Base-by-base conservation (phyloP, 2,888 invertebrate genomes). In the Nomada ferruginata region DNA sequence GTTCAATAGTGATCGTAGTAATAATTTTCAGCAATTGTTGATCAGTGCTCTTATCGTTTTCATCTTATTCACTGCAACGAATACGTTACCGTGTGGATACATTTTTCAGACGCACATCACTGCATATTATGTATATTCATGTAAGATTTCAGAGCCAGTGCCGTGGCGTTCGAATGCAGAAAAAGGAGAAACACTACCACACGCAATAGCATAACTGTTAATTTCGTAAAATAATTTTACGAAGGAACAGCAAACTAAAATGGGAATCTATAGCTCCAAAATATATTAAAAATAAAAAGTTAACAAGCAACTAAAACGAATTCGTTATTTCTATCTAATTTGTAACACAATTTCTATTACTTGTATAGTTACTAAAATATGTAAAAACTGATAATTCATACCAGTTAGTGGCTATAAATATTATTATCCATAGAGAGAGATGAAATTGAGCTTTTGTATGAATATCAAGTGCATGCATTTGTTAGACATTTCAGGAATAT, bases 21-120 rank as follows among this genome's bases (percentile, higher is more conserved):
- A 26, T 9, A 60, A 55, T 29, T 57, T 44, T 70, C 11, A 69
- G 63, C 66, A 72, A 75, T 76, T 59, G 50, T 69, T 77, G 71
- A 83, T 78, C 73, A 79, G 63, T 68, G 42, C 55, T 65, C 50
- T 70, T 47, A 47, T 63, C 29, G 61, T 52, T 71, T 61, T 65
- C 44, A 20, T 76, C 44, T 75, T 26, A 60, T 70, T 76, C 76
- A 72, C 70, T 71, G 71, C 73, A 68, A 70, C 64, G 78, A 79
- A 85, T 83, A 80, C 82, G 68, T 87, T 86, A 75, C 86, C 89
- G 91, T 91, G 91, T 91, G 91, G 91, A 91, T 91, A 91, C 91
- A 91, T 91, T 91, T 91, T 90, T 85, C 88, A 71, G 61, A 66
- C 42, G 36, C 47, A 44, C 53, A 55, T 73, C 78, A 57, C 18